These are phyloP conservation scores for Eristalis intricaria DNA, from an alignment of 2,888 invertebrate species.

Conservation along the genomic window DNA sequence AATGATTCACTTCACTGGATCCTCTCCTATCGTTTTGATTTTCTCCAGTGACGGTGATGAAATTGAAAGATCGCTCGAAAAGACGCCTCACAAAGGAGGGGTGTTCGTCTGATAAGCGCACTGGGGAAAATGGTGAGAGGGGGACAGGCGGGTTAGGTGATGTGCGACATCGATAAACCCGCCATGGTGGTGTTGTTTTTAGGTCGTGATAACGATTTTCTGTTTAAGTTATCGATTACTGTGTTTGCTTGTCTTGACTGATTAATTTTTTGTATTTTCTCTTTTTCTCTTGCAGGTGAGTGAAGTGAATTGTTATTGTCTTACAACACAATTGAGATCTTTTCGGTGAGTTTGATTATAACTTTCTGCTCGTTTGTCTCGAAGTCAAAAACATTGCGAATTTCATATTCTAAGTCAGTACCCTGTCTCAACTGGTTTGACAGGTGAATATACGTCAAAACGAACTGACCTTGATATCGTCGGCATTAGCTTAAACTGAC, in stretches of 20 bases:
- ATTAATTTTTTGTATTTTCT: neutral
- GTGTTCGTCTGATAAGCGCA: slow-evolving; percentile 51
- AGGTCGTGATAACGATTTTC: slow-evolving; percentile 29
- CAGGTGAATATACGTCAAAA: too few species aligned
- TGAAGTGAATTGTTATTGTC: slow-evolving; percentile 16
- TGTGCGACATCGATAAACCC: neutral
- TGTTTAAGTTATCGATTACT: slow-evolving; percentile 29
- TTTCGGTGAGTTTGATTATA: slow-evolving; percentile 24
- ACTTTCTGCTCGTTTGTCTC: too few species aligned
- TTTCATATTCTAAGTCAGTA: too few species aligned
- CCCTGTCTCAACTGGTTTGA: too few species aligned
- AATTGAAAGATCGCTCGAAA: neutral
- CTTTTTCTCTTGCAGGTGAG: slow-evolving; percentile 57
- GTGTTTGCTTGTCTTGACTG: neutral
- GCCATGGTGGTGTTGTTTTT: neutral
- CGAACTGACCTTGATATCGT: too few species aligned
- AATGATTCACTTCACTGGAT: slow-evolving; percentile 41
- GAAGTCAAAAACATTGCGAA: too few species aligned
- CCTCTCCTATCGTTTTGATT: neutral
- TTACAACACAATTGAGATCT: neutral
- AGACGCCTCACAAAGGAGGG: neutral
- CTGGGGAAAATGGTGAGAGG: neutral
- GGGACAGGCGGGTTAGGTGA: neutral
- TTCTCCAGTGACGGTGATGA: neutral
- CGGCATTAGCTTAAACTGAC: too few species aligned